Percentiles rank a stretch among this genome's conserved stretches.
Evolutionary conservation across 1,140 invertebrate species (phyloP).

Genomic region (Meloidogyne exigua): DNA sequence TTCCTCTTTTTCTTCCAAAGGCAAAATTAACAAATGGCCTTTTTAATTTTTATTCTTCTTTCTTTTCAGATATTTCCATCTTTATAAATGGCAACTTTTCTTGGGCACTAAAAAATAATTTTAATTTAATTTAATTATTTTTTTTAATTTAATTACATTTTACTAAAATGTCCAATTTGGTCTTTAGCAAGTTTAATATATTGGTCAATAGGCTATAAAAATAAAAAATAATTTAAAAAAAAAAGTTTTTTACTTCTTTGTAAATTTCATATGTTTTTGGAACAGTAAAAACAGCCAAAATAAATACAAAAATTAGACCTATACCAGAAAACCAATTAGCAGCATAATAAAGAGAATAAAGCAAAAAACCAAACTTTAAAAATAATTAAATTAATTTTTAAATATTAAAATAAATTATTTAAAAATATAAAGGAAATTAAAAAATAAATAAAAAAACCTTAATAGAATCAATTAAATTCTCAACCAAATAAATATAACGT

Average conservation of each 20-base stretch:
- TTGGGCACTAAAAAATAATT: constrained; percentile 33
- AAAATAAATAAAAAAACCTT: constrained; percentile 62
- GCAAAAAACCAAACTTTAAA: constrained; percentile 77
- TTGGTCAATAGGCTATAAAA: constrained; percentile 79
- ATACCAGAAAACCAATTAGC: constrained; percentile 92
- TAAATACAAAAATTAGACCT: constrained; percentile 65
- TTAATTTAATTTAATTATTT: not conserved
- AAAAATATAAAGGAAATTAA: no score
- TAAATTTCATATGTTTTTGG: constrained; percentile 97
- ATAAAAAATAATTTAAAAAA: not conserved
- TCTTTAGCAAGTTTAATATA: constrained; percentile 81
- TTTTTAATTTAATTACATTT: constrained; percentile 48
- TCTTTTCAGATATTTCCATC: constrained; percentile 36
- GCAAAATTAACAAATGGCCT: not conserved
- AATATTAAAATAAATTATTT: constrained; percentile 6
- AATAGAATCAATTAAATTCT: constrained; percentile 86
- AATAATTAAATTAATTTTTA: not conserved
- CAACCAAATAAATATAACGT: constrained; percentile 87
- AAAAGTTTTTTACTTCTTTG: constrained; percentile 70
- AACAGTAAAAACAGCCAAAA: constrained; percentile 86
- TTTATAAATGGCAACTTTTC: constrained; percentile 52
- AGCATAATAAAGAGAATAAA: constrained; percentile 92
- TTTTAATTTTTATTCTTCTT: constrained; percentile 36
- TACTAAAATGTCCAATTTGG: constrained; percentile 72
- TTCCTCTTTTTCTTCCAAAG: constrained; percentile 1